Base-by-base conservation (phyloP, 2,113 vertebrate genomes). In the Periophthalmodon schlosseri region DNA sequence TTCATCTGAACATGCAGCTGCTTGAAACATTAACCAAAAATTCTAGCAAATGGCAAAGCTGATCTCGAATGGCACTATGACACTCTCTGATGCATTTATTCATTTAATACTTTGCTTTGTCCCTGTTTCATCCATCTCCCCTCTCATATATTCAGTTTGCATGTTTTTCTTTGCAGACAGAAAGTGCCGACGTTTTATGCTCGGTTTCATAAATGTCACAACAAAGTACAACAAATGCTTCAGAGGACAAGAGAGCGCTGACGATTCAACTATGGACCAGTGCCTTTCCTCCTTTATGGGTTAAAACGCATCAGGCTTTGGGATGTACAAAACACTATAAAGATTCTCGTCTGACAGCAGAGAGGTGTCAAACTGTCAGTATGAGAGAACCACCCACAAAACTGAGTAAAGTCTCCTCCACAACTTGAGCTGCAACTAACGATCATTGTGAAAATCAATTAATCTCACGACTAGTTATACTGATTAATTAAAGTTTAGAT, bases 51-150 rank as follows among this genome's bases (percentile, higher is more conserved):
- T 52, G 49, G 46, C 72, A 64, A 23, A 63, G 56, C 34, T 33
- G 4, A 66, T 52, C 81, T 36, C 79, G 74, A 81, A 61, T 76
- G 71, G 82, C 81, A 81, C 75, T 34, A 23, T 23, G 13, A 72
- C 73, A 67, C 39, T 44, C 72, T 81, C 73, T 78, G 49, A 91
- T 91, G 89, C 87, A 90, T 91, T 91, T 92, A 90, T 92, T 90
- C 88, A 89, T 92, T 90, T 85, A 88, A 91, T 89, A 82, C 80
- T 28, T 79, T 75, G 73, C 79, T 72, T 75, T 81, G 54, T 5
- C 33, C 70, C 72, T 50, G 80, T 90, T 79, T 82, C 79, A 81
- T 87, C 72, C 64, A 34, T 1, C 21, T 50, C 15, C 4, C 67
- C 67, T 78, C 5, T 50, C 78, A 18, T 28, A 47, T 69, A 49